Conservation (phyloP, 1,140 invertebrate species). For the Aphidius gifuensis region DNA sequence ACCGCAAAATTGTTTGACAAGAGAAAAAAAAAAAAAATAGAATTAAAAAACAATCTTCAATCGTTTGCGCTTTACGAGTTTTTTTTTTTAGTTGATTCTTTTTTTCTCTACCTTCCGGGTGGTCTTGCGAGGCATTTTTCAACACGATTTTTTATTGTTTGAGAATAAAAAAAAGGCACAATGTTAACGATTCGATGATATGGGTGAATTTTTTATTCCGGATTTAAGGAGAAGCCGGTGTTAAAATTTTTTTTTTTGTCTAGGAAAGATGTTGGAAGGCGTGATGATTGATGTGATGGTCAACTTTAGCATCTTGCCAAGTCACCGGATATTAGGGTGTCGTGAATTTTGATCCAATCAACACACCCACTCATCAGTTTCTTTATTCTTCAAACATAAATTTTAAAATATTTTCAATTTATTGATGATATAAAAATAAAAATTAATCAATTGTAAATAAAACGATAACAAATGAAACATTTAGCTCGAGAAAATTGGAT, state of each 20-base stretch:
- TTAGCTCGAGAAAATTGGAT: no score
- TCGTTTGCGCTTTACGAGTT: constrained; percentile 22
- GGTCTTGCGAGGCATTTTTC: constrained; percentile 4
- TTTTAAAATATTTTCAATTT: no score
- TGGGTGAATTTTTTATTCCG: no score
- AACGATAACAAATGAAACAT: no score
- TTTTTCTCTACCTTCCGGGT: constrained; percentile 3
- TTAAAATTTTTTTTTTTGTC: background rate
- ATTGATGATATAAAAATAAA: no score
- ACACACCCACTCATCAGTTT: no score
- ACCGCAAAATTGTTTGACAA: constrained; percentile 24
- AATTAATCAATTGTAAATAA: no score
- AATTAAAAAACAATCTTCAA: constrained; percentile 18
- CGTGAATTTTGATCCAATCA: constrained; percentile 23
- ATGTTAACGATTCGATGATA: no score
- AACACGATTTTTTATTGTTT: background rate
- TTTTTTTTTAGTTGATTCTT: constrained; percentile 1
- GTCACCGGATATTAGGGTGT: constrained; percentile 43
- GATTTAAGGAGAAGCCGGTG: no score
- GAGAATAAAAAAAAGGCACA: no score
- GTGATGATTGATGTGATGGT: constrained; percentile 41
- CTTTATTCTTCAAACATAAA: no score
- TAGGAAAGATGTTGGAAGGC: constrained; percentile 31
- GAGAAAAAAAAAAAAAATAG: constrained; percentile 17
- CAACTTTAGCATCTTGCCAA: constrained; percentile 41